Conservation (phyloP, 2,888 invertebrate genomes). For the Eupithecia tripunctaria region DNA sequence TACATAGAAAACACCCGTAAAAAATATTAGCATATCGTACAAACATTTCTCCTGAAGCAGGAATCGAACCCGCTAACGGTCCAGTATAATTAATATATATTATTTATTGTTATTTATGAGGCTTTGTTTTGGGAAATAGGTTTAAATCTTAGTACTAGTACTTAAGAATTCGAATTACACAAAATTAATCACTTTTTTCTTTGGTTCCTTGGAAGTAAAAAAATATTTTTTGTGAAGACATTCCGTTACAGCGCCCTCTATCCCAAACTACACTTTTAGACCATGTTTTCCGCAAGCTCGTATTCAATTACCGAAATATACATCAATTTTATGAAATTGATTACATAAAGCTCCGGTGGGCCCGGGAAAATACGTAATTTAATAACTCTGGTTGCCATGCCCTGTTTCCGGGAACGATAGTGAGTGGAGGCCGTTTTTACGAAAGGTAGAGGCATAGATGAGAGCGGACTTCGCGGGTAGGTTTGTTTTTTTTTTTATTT, state of each 20-base stretch:
- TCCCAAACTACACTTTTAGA: neutral
- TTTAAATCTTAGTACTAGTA: too few species aligned
- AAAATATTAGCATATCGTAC: too few species aligned
- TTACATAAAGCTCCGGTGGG: conserved; percentile 52
- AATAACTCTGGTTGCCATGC: conserved; percentile 45
- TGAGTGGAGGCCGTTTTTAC: conserved; percentile 32
- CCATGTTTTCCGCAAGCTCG: conserved; percentile 38
- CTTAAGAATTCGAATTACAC: too few species aligned
- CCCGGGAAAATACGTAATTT: conserved; percentile 51
- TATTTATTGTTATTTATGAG: too few species aligned
- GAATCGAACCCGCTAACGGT: too few species aligned
- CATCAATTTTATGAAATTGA: conserved; percentile 60
- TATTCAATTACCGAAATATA: conserved; percentile 54
- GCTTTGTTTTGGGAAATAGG: too few species aligned
- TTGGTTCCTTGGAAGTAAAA: too few species aligned
- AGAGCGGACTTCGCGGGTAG: neutral
- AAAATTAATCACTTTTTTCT: too few species aligned
- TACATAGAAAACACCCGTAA: too few species aligned
- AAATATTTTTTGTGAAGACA: too few species aligned
- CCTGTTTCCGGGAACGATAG: conserved; percentile 37
- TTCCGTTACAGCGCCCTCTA: neutral
- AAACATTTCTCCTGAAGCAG: too few species aligned
- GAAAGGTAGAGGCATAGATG: conserved; percentile 4
- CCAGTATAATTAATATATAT: too few species aligned
- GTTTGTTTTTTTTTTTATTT: neutral